Conservation (phyloP, 1,140 invertebrate species). For the Solen grandis region DNA sequence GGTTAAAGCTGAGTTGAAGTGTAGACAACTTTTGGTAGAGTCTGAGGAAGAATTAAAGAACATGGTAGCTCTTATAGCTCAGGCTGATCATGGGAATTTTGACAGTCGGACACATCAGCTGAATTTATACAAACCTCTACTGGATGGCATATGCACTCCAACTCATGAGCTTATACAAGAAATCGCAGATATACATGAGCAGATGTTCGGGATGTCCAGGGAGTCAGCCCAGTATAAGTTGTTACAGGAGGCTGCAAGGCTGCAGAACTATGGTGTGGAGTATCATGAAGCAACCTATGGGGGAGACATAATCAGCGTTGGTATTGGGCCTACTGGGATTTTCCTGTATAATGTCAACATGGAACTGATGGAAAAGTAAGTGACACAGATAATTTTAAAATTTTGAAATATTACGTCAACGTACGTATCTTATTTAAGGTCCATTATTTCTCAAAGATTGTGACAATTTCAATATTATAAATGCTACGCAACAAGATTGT, state of each 20-base stretch:
- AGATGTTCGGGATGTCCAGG: conserved; percentile 81
- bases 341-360: conserved; percentile 84
- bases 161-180: conserved; percentile 59
- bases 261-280: conserved; percentile 91
- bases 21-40: conserved; percentile 80
- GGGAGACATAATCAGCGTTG: conserved; percentile 81
- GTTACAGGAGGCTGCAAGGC: conserved; percentile 88
- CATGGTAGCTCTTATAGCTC: conserved; percentile 88
- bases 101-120: conserved; percentile 57
- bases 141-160: conserved; percentile 43
- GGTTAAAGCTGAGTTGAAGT: conserved; percentile 86
- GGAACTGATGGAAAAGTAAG: conserved; percentile 73
- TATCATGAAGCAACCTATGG: conserved; percentile 87
- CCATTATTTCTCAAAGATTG: no score
- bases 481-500: no score
- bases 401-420: no score
- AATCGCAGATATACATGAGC: conserved; percentile 68
- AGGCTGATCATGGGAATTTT: conserved; percentile 85
- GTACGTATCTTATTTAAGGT: no score
- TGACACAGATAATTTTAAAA: not conserved
- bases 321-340: conserved; percentile 91
- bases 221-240: conserved; percentile 89
- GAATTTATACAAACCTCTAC: conserved; percentile 59
- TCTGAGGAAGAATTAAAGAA: conserved; percentile 86
- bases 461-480: no score